phyloP scores from a whole-genome alignment of 2,888 invertebrate species.

The Polydrusus tereticollis region DNA sequence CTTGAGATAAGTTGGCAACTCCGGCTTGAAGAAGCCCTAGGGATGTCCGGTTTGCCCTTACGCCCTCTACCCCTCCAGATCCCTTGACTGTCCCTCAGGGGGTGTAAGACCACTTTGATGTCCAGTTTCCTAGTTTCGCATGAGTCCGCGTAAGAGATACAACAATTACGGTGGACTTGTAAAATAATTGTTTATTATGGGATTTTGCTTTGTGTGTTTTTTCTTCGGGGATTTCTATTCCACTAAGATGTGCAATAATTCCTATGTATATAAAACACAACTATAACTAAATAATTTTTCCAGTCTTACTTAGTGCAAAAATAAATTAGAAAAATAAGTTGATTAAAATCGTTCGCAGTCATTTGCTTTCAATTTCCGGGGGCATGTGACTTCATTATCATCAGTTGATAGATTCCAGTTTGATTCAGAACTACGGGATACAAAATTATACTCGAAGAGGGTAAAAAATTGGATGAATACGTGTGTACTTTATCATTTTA shows the following conservation, averaged over 20 bases:
- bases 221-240: neutral
- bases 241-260: no score
- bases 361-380: slow-evolving; percentile 62
- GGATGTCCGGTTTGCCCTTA: slow-evolving; percentile 41
- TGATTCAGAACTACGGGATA: slow-evolving; percentile 1
- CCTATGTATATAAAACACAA: no score
- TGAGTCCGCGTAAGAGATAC: slow-evolving; percentile 17
- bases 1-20: slow-evolving; percentile 63
- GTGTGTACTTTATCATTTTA: no score
- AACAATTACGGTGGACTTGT: slow-evolving; percentile 33
- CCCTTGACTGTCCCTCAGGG: slow-evolving; percentile 34
- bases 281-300: neutral
- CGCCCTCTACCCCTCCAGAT: slow-evolving; percentile 17
- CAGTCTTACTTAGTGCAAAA: neutral
- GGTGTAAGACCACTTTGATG: slow-evolving; percentile 46
- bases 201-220: neutral
- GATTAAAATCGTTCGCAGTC: slow-evolving; percentile 55
- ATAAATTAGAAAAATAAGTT: slow-evolving; percentile 34
- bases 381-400: slow-evolving; percentile 42
- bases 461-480: no score
- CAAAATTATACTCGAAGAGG: neutral
- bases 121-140: slow-evolving; percentile 41
- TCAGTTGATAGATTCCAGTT: slow-evolving; percentile 25
- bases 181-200: slow-evolving; percentile 32
- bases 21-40: slow-evolving; percentile 48